A percentile compares a stretch with the other conserved stretches of the same genome.
Evolutionary conservation across 1,140 invertebrate species (phyloP).

Genomic region (Lordiphosa clarofinis): DNA sequence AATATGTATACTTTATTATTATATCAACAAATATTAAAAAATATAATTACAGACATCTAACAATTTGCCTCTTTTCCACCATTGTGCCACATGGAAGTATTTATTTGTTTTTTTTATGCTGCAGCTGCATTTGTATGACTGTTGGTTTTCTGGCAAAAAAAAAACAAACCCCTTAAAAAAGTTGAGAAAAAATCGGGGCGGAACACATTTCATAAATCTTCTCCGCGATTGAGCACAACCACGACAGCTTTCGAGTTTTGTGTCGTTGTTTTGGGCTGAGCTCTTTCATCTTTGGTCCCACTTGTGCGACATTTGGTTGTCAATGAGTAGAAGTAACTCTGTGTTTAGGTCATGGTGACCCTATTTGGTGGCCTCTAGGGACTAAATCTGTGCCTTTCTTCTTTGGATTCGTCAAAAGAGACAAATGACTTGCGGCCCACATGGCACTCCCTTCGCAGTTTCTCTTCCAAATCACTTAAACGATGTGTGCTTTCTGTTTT

Average conservation of each 20-base stretch:
- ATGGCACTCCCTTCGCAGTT: background rate
- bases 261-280: conserved; percentile 45
- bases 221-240: conserved; percentile 60
- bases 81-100: conserved; percentile 41
- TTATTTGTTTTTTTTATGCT: conserved; percentile 55
- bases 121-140: conserved; percentile 23
- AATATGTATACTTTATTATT: no score
- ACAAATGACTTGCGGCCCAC: conserved; percentile 12
- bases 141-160: conserved; percentile 30
- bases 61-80: conserved; percentile 4
- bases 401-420: conserved; percentile 13
- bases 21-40: background rate
- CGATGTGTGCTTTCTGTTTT: background rate
- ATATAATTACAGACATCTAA: background rate
- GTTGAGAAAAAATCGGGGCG: conserved; percentile 31
- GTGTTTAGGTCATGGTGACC: background rate
- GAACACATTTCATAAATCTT: conserved; percentile 73
- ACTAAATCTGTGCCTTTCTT: no score
- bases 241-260: conserved; percentile 48
- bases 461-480: background rate
- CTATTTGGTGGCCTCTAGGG: conserved; percentile 6
- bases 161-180: conserved; percentile 13
- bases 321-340: conserved; percentile 1
- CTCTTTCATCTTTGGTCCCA: conserved; percentile 15
- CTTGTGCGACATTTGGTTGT: background rate